A percentile compares a stretch with the other conserved stretches of the same genome.
These are phyloP conservation scores for Anas platyrhynchos DNA, from an alignment of 2,113 vertebrate genomes.

Conservation along the genomic window DNA sequence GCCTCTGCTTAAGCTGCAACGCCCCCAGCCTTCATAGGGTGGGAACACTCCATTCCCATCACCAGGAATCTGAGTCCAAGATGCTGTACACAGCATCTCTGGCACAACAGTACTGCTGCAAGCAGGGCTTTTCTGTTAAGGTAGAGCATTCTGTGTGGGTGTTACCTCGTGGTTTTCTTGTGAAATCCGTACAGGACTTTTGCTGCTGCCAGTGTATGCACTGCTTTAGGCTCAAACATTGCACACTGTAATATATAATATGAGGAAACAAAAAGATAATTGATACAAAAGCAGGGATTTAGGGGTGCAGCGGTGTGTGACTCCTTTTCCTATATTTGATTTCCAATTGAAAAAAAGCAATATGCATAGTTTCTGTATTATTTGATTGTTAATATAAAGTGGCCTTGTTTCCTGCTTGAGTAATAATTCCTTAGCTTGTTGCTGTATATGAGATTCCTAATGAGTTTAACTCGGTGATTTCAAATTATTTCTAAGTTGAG, in stretches of 20 bases:
- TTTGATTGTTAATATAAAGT: background rate
- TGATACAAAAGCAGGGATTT: background rate
- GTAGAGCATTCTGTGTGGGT: background rate
- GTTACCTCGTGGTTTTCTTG: background rate
- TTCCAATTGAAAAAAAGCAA: background rate
- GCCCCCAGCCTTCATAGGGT: background rate
- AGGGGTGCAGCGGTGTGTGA: background rate
- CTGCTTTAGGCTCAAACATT: background rate
- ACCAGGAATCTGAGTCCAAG: background rate
- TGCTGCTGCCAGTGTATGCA: background rate
- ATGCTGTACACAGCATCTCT: background rate
- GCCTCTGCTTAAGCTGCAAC: background rate
- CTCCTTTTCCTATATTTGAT: background rate
- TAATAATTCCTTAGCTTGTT: background rate
- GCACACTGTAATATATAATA: accelerated
- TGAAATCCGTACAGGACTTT: background rate
- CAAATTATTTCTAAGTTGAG: background rate
- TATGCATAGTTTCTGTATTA: accelerated
- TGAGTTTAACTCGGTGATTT: background rate
- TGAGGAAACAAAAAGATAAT: background rate
- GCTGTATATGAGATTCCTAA: background rate
- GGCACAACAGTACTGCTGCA: accelerated
- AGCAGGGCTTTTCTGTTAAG: background rate
- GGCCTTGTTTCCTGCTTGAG: background rate
- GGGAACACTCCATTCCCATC: background rate